Evolutionary conservation across 2,113 vertebrate species (phyloP), one percentile per base, ranked within the genome.

Genomic region (Phyllostomus hastatus): DNA sequence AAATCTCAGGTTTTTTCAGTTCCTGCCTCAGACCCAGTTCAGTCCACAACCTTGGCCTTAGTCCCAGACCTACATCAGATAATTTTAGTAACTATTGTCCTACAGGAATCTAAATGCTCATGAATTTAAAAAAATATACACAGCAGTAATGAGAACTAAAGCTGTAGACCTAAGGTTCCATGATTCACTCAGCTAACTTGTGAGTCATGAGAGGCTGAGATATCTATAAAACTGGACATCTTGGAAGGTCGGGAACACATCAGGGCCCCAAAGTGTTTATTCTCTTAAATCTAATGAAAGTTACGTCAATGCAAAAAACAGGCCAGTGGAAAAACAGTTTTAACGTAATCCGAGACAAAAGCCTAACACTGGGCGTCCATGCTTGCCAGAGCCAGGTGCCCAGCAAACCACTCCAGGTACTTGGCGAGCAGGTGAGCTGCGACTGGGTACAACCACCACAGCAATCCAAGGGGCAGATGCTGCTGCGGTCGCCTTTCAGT

Each of bases 181-280:
- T 1, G 15, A 10, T 48, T 33, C n/a, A 9, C 41, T 46, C n/a
- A 7, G 79, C 50, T 14, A 41, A 75, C 33, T 38, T 52, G 10
- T 24, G 61, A 64, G 15, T 33, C 10, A 33, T 5, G 38, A 76
- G 46, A 86, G 11, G 24, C 52, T 35, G 38, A n/a, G 43, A 14
- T 11, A 10, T 24, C 7, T 2, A 5, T 0, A 0, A 17, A 54
- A 28, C 8, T 4, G 50, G 38, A 20, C 35, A 7, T 5, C 28
- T 16, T 61, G 6, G 41, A 64, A 64, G 41, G 7, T 26, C 38
- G 38, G 43, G 19, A n/a, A 54, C 35, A 8, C 2, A 2, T 59
- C 41, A 46, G 3, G 15, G n/a, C 6, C 17, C 87, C 28, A 22
- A 38, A 46, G 31, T 26, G 11, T 15, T 38, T 46, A 4, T 38